Base-by-base conservation (phyloP, 2,888 invertebrate species). In the Plebejus anna region DNA sequence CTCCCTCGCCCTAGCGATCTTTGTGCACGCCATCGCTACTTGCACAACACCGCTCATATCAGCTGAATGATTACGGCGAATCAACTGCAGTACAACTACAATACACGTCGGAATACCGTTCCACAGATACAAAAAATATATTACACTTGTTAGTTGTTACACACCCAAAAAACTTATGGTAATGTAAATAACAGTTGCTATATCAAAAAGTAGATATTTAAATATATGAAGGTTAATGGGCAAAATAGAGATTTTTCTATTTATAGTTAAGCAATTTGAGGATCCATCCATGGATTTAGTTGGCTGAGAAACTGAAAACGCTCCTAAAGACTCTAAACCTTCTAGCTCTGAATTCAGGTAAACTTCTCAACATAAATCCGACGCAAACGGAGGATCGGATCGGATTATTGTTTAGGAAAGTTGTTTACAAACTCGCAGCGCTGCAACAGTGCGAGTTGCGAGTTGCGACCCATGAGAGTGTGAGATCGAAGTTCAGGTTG, bases 21-120 rank as follows among this genome's bases (percentile, higher is more conserved):
- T 90, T 91, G 90, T 89, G 90, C 90, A 88, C 86, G 86, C 84
- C 87, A 90, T 89, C 85, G 86, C 84, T 87, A 89, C 91, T 92
- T 92, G 92, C 91, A 92, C 92, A 92, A 92, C 90, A 85, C 84
- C 78, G 85, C 84, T 81, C 86, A 87, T 92, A 92, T 92, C 92
- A 92, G 91, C 91, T 91, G 91, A 89, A 89, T 88, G 89, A 90
- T 90, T 89, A 86, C 86, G 85, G 83, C 82, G 85, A 88, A 86
- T 87, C 76, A 75, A 76, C 57, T 61, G 71, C 22, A 22, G 22
- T 22, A 22, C 22, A 22, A 22, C 22, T 57, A 72, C 59, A 76
- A 70, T 57, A 38, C 70, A 36, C 57, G 22, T 22, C 71, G 70
- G 22, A 28, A 38, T 59, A 71, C 42, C 75, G 66, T 71, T 42